Percentiles rank a stretch among this genome's conserved stretches.
phyloP scores from a whole-genome alignment of 2,113 vertebrate genomes.

The Cygnus buccinator region DNA sequence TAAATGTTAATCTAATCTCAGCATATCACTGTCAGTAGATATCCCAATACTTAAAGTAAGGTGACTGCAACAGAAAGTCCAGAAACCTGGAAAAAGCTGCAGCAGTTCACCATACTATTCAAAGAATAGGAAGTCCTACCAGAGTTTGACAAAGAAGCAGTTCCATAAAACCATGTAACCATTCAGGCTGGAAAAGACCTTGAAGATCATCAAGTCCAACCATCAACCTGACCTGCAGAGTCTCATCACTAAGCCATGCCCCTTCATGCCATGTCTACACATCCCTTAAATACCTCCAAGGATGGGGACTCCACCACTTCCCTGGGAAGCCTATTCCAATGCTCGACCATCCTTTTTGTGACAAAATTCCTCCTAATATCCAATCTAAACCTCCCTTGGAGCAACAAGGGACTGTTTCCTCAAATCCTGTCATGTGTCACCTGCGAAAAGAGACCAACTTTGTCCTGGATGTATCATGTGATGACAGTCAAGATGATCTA shows the following conservation, averaged over 20 bases:
- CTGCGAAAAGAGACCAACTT: neutral
- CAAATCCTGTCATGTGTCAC: neutral
- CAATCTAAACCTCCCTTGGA: neutral
- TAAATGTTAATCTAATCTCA: neutral
- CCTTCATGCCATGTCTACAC: neutral
- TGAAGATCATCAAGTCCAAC: neutral
- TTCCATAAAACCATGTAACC: neutral
- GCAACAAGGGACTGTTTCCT: neutral
- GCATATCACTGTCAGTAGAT: neutral
- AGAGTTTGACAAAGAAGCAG: neutral
- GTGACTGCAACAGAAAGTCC: neutral
- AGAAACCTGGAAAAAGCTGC: neutral
- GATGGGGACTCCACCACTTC: neutral
- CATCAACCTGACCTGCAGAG: neutral
- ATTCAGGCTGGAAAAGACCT: neutral
- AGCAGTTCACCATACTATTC: neutral
- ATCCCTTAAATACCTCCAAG: neutral
- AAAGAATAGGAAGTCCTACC: neutral
- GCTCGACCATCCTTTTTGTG: neutral
- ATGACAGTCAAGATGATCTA: neutral
- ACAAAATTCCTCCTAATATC: neutral
- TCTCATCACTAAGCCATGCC: neutral
- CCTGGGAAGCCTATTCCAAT: neutral
- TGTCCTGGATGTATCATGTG: neutral
- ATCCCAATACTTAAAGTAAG: neutral